Conservation (phyloP, 2,113 vertebrate genomes). For the Oncorhynchus tshawytscha region DNA sequence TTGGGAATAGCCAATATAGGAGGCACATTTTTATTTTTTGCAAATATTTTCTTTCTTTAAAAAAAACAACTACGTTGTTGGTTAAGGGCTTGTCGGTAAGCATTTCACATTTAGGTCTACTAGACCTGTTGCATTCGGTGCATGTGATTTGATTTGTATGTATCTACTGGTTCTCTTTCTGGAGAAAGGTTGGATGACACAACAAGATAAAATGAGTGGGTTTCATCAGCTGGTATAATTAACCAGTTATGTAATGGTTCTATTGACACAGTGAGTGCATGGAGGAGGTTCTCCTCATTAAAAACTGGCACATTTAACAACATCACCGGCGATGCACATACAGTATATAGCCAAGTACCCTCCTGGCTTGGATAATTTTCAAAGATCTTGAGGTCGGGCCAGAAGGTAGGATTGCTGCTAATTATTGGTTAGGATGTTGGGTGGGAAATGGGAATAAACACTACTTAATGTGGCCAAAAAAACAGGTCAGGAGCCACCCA, state of each 20-base stretch:
- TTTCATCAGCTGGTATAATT: conserved; percentile 1
- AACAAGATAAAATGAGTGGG: not conserved
- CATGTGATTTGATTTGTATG: too few species aligned
- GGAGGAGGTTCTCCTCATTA: not conserved
- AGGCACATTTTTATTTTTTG: too few species aligned
- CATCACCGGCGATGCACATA: not conserved
- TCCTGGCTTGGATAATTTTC: not conserved
- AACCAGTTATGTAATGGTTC: not conserved
- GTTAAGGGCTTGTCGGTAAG: too few species aligned
- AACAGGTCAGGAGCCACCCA: not conserved
- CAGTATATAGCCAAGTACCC: too few species aligned
- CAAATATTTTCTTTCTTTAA: too few species aligned
- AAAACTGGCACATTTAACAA: not conserved
- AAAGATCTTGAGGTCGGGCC: not conserved
- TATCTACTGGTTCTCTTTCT: not conserved
- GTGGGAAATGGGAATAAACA: not conserved
- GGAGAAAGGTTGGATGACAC: not conserved
- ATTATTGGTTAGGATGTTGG: too few species aligned
- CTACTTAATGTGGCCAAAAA: not conserved
- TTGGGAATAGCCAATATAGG: too few species aligned
- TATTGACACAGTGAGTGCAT: not conserved
- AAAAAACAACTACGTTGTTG: too few species aligned
- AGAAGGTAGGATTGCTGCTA: not conserved
- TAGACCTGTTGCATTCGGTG: too few species aligned
- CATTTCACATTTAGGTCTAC: too few species aligned